Conservation (phyloP, 2,888 invertebrate genomes). For the Dasysyrphus tricinctus region DNA sequence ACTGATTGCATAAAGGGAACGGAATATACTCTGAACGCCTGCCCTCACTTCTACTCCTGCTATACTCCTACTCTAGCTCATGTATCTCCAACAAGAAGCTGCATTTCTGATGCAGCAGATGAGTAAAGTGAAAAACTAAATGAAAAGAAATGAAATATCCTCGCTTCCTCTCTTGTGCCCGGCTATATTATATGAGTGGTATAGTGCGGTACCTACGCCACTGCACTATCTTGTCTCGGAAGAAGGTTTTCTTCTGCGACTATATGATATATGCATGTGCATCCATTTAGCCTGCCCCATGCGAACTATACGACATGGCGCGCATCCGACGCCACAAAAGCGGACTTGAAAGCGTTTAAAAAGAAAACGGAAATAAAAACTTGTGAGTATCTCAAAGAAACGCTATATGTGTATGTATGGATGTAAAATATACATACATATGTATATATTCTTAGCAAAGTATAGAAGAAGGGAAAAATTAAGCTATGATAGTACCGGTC, state of each 20-base stretch:
- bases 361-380: slow-evolving; percentile 70
- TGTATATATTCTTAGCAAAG: neutral
- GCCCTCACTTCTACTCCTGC: neutral
- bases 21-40: slow-evolving; percentile 53
- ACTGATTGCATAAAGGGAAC: slow-evolving; percentile 75
- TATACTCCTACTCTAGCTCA: neutral
- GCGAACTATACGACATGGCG: slow-evolving; percentile 45
- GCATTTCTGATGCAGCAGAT: slow-evolving; percentile 43
- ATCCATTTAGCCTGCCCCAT: slow-evolving; percentile 56
- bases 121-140: slow-evolving; percentile 70
- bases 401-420: neutral
- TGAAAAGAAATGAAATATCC: slow-evolving; percentile 73
- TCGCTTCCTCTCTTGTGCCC: slow-evolving; percentile 28
- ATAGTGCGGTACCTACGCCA: neutral
- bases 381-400: slow-evolving; percentile 53
- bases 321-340: slow-evolving; percentile 56
- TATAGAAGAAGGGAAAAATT: slow-evolving; percentile 5
- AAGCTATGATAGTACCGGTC: slow-evolving; percentile 24
- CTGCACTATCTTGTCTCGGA: slow-evolving; percentile 40
- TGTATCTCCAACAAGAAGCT: slow-evolving; percentile 9
- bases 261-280: slow-evolving; percentile 65
- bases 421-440: too few species aligned
- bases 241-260: slow-evolving; percentile 54
- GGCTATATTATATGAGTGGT: neutral
- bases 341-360: slow-evolving; percentile 52